phyloP scores from a whole-genome alignment of 2,113 vertebrate species.

The Corythornis madagascariensis region DNA sequence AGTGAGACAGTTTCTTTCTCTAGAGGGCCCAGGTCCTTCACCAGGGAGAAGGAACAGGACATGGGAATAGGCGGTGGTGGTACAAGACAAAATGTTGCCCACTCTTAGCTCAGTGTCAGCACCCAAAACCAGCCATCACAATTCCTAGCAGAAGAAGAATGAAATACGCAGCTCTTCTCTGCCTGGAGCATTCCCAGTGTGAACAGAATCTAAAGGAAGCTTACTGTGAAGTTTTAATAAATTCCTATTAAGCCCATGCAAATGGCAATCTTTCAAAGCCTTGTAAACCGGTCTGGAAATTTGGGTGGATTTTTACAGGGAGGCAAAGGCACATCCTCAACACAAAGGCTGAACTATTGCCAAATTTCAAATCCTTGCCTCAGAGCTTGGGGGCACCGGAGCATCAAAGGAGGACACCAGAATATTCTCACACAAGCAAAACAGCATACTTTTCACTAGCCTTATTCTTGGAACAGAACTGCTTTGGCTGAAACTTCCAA shows the following conservation, averaged over 20 bases:
- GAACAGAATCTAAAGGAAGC: conserved; percentile 66
- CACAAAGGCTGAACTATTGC: conserved; percentile 61
- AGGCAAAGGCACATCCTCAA: conserved; percentile 52
- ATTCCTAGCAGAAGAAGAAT: conserved; percentile 16
- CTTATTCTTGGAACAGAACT: conserved; percentile 42
- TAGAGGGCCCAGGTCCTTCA: neutral
- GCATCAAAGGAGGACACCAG: conserved; percentile 50
- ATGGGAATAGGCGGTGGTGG: conserved; percentile 6
- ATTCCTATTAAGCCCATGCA: conserved; percentile 53
- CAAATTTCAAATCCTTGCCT: conserved; percentile 61
- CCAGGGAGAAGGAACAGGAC: neutral
- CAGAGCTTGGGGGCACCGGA: conserved; percentile 63
- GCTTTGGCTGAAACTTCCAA: conserved; percentile 10
- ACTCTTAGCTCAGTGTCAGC: conserved; percentile 18
- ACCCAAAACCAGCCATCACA: neutral
- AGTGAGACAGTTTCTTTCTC: neutral
- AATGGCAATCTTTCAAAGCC: conserved; percentile 65
- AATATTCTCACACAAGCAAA: conserved; percentile 64
- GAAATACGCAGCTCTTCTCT: conserved; percentile 37
- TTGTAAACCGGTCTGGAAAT: conserved; percentile 61
- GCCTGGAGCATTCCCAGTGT: conserved; percentile 55
- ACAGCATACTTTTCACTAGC: conserved; percentile 35
- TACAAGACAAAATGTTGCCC: conserved; percentile 19
- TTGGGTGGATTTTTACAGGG: conserved; percentile 62
- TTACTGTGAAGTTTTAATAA: conserved; percentile 65